Conservation (phyloP, 1,140 invertebrate species). For the Drosophila mayri region DNA sequence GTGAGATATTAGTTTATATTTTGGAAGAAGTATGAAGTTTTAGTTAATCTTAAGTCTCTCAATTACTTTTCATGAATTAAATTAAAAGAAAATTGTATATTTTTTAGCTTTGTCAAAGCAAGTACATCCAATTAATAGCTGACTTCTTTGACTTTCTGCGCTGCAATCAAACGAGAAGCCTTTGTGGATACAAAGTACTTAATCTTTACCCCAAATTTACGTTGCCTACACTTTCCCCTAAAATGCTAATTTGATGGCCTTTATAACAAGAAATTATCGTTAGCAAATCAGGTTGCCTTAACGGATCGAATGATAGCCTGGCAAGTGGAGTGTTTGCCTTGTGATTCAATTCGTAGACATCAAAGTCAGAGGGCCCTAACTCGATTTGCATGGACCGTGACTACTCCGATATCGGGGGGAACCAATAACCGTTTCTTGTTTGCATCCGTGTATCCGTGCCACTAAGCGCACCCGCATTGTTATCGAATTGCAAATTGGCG, state of each 20-base stretch:
- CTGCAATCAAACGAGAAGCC: neutral
- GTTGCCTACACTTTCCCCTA: neutral
- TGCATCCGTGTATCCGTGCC: conserved; percentile 19
- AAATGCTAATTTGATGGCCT: conserved; percentile 54
- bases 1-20: neutral
- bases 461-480: conserved; percentile 56
- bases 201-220: no score
- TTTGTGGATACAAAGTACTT: neutral
- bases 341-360: conserved; percentile 68
- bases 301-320: conserved; percentile 54
- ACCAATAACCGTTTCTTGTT: conserved; percentile 39
- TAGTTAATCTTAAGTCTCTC: no score
- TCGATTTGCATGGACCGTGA: conserved; percentile 63
- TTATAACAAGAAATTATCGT: conserved; percentile 71
- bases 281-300: conserved; percentile 70
- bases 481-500: conserved; percentile 50
- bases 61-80: no score
- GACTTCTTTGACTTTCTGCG: neutral
- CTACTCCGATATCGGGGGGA: neutral
- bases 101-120: neutral
- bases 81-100: neutral
- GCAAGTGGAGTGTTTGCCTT: conserved; percentile 37
- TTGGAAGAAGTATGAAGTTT: no score
- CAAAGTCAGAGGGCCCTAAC: conserved; percentile 57
- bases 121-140: neutral